Conservation (phyloP, 2,113 vertebrate species). For the Ovis canadensis region DNA sequence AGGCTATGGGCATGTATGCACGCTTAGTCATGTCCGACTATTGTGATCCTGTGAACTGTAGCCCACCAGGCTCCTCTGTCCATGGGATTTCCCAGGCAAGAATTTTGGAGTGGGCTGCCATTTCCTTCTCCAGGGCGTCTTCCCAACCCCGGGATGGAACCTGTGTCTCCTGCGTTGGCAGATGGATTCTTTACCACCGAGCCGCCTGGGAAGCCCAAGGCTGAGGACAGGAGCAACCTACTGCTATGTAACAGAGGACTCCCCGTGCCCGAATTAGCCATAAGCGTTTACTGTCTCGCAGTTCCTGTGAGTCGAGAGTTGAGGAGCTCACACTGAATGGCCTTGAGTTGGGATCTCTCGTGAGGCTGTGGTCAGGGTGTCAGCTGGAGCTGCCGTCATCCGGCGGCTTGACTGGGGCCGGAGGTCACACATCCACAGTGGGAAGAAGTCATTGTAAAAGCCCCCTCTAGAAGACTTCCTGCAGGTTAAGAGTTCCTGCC, state of each 20-base stretch:
- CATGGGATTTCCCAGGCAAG: not conserved
- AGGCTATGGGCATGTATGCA: not conserved
- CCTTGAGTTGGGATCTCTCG: not conserved
- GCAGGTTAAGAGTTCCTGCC: not conserved
- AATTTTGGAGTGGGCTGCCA: not conserved
- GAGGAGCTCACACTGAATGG: not conserved
- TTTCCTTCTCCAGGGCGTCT: not conserved
- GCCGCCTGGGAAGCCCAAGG: not conserved
- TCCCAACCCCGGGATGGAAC: not conserved
- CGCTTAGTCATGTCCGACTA: rapidly evolving
- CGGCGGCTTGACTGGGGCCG: not conserved
- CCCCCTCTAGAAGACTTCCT: rapidly evolving
- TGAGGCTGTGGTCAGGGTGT: not conserved
- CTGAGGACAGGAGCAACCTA: not conserved
- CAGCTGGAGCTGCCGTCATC: not conserved
- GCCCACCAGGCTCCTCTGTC: not conserved
- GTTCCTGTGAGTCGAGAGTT: not conserved
- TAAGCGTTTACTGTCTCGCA: not conserved
- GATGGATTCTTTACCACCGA: not conserved
- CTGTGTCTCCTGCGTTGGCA: not conserved
- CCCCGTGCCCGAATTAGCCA: not conserved
- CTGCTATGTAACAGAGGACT: not conserved
- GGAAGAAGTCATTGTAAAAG: not conserved
- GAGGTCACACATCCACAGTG: not conserved
- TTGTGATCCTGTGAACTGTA: not conserved